Evolutionary conservation across 2,797 vertebrate genomes (phyloP).

Genomic region (Gadopsis bispinosus): DNA sequence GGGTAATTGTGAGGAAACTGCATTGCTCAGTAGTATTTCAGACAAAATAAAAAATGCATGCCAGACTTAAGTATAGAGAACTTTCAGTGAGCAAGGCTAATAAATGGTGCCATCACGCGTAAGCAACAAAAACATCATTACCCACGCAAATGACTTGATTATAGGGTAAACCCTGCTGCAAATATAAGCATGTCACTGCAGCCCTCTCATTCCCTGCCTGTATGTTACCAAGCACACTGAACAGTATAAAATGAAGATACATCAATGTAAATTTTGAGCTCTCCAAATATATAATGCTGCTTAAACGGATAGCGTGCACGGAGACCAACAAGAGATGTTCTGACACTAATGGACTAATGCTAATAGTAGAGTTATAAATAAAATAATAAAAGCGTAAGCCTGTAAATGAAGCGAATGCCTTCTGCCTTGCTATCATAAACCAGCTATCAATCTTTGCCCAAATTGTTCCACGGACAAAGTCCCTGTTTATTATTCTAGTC

Average conservation of each 20-base stretch:
- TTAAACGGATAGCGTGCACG: constrained; percentile 48
- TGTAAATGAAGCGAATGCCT: constrained; percentile 68
- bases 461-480: constrained; percentile 71
- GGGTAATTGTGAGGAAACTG: neutral
- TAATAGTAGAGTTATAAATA: constrained; percentile 67
- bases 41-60: constrained; percentile 32
- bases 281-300: constrained; percentile 52
- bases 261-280: constrained; percentile 31
- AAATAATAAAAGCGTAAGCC: constrained; percentile 61
- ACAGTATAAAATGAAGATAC: constrained; percentile 35
- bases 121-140: constrained; percentile 69
- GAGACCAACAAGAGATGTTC: constrained; percentile 54
- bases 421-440: constrained; percentile 60
- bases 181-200: constrained; percentile 52
- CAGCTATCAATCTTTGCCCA: constrained; percentile 71
- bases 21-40: neutral
- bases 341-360: constrained; percentile 64
- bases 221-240: constrained; percentile 25
- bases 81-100: constrained; percentile 43
- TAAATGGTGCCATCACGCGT: constrained; percentile 50
- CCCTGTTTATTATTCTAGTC: constrained; percentile 76
- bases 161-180: constrained; percentile 58
- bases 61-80: constrained; percentile 47
- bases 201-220: constrained; percentile 22
- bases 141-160: constrained; percentile 73